Conservation (phyloP, 2,888 invertebrate species). For the Priocnemis perturbator region DNA sequence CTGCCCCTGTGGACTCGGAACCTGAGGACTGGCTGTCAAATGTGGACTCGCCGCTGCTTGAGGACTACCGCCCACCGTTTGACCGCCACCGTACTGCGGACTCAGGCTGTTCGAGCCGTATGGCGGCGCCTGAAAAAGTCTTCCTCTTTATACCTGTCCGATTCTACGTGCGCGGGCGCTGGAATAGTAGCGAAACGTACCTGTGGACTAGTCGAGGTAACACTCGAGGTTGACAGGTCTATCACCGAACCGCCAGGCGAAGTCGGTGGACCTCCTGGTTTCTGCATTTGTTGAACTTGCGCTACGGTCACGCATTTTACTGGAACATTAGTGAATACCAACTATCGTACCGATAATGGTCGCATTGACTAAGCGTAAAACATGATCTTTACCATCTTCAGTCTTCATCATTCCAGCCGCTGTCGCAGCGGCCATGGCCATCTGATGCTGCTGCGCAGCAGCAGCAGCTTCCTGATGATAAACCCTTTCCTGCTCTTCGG, state of each 20-base stretch:
- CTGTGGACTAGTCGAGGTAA: conserved; percentile 90
- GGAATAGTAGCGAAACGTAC: conserved; percentile 71
- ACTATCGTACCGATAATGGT: too few relatives aligned
- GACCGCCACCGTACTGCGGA: conserved; percentile 84
- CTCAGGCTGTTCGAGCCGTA: conserved; percentile 80
- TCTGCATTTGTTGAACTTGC: conserved; percentile 80
- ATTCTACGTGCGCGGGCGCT: neutral
- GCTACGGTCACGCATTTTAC: conserved; percentile 89
- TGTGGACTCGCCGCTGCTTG: conserved; percentile 91
- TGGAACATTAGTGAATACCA: conserved; percentile 63
- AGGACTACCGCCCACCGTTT: conserved; percentile 86
- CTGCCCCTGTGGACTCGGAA: conserved; percentile 93
- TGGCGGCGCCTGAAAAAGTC: conserved; percentile 78
- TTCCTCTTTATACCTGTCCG: neutral
- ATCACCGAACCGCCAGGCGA: conserved; percentile 88
- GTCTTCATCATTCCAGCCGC: conserved; percentile 81
- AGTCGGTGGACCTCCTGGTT: conserved; percentile 81
- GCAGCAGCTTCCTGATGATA: conserved; percentile 79
- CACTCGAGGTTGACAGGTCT: conserved; percentile 91
- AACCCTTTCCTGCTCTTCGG: conserved; percentile 80
- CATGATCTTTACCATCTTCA: conserved; percentile 75
- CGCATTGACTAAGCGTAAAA: neutral
- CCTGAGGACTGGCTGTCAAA: conserved; percentile 90
- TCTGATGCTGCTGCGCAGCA: conserved; percentile 76
- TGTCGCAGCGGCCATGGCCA: conserved; percentile 78